These are phyloP conservation scores for Drosophila subobscura DNA, from an alignment of 1,140 invertebrate genomes.

Conservation along the genomic window DNA sequence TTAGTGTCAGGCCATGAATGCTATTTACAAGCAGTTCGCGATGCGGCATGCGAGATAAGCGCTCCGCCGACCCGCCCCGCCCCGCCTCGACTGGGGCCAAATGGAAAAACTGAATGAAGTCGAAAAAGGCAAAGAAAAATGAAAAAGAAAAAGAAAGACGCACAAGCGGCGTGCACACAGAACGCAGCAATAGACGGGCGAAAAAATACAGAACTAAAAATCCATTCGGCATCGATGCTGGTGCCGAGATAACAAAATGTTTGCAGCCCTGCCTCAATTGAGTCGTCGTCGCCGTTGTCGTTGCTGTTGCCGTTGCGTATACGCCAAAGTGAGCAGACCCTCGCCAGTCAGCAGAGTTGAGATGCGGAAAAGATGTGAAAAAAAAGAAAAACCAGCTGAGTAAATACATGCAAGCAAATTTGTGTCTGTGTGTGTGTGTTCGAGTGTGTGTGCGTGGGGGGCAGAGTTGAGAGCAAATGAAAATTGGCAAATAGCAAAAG, in stretches of 20 bases:
- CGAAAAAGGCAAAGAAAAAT: conserved; percentile 28
- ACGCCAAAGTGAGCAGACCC: conserved; percentile 56
- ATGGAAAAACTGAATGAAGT: conserved; percentile 58
- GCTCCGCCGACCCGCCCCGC: conserved; percentile 21
- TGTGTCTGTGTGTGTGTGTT: conserved; percentile 3
- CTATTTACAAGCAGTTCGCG: conserved; percentile 73
- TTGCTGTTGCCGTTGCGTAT: conserved; percentile 50
- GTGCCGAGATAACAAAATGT: conserved; percentile 68
- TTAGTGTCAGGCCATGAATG: conserved; percentile 74
- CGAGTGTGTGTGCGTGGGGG: conserved; percentile 18
- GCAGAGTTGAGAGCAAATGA: conserved; percentile 39
- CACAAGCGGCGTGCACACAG: conserved; percentile 28
- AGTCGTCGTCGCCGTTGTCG: conserved; percentile 44
- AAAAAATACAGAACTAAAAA: conserved; percentile 58
- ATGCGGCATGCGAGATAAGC: conserved; percentile 66
- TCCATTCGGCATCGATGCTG: conserved; percentile 68
- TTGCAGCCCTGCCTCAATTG: conserved; percentile 64
- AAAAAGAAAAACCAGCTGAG: conserved; percentile 48
- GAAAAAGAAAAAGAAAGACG: conserved; percentile 22
- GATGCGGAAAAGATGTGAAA: conserved; percentile 10
- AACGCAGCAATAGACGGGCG: conserved; percentile 19
- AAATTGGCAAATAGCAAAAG: conserved; percentile 49
- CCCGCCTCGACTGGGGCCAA: conserved; percentile 21
- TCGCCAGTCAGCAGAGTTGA: too few relatives aligned
- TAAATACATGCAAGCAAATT: conserved; percentile 50